phyloP scores from a whole-genome alignment of 2,888 invertebrate genomes.

The Andrena dorsata region DNA sequence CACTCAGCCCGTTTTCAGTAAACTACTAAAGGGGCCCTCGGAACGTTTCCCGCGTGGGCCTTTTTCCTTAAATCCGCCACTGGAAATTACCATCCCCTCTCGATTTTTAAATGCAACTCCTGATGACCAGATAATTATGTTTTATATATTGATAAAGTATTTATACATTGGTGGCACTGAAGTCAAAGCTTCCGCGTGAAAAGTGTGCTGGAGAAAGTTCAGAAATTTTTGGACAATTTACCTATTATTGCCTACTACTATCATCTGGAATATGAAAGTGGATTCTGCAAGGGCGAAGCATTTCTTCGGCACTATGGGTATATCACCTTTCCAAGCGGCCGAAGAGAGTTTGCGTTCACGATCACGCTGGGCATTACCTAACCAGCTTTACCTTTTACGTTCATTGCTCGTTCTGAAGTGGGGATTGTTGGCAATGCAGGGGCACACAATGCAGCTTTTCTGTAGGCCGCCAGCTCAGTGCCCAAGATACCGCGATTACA shows the following conservation, averaged over 20 bases:
- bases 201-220: neutral
- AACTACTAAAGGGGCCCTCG: no score
- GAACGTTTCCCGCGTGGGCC: no score
- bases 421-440: constrained; percentile 72
- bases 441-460: constrained; percentile 73
- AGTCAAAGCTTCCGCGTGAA: neutral
- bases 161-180: no score
- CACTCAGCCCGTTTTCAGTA: no score
- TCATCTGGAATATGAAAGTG: constrained; percentile 4
- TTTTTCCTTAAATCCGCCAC: no score
- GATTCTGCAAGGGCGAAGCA: neutral
- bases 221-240: neutral
- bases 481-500: constrained; percentile 67
- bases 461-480: constrained; percentile 84
- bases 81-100: no score
- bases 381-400: constrained; percentile 80
- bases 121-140: no score
- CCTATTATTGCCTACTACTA: neutral
- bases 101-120: no score
- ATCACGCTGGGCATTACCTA: constrained; percentile 74
- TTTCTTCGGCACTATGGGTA: constrained; percentile 23
- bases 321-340: constrained; percentile 44
- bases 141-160: no score
- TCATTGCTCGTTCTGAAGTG: constrained; percentile 70
- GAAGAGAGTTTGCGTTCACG: constrained; percentile 61